These are phyloP conservation scores for Eupeodes corollae DNA, from an alignment of 1,140 invertebrate genomes.

Conservation along the genomic window DNA sequence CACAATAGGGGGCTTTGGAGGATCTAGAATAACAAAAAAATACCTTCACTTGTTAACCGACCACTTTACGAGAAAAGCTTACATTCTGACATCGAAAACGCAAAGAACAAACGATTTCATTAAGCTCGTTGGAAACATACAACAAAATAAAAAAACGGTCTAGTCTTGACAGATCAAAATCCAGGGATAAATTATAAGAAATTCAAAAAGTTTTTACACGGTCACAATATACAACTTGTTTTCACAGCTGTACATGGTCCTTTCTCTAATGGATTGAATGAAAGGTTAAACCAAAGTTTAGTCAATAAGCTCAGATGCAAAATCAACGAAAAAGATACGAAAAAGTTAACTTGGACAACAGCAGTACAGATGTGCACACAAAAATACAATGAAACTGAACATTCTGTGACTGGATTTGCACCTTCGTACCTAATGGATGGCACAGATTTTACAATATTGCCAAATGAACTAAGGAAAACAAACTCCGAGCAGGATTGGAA, in stretches of 20 bases:
- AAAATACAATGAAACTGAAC: conserved; percentile 32
- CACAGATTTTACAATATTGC: conserved; percentile 18
- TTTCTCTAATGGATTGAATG: conserved; percentile 31
- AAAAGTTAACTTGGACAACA: conserved; percentile 30
- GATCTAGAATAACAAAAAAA: conserved; percentile 22
- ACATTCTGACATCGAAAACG: conserved; percentile 26
- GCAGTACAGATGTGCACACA: conserved; percentile 29
- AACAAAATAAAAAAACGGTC: conserved; percentile 9
- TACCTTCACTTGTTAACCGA: conserved; percentile 19
- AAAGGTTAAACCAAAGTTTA: conserved; percentile 28
- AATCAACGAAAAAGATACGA: conserved; percentile 9
- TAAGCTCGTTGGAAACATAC: conserved; percentile 22
- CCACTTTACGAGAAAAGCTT: conserved; percentile 19
- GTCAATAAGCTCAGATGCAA: conserved; percentile 33
- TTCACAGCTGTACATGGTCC: conserved; percentile 30
- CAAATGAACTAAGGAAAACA: conserved; percentile 19
- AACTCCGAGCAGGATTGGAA: conserved; percentile 5
- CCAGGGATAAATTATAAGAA: conserved; percentile 28
- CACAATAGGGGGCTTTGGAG: conserved; percentile 28
- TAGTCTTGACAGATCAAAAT: conserved; percentile 32
- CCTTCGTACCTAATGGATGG: conserved; percentile 29
- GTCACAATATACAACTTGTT: conserved; percentile 18
- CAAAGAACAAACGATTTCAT: conserved; percentile 30
- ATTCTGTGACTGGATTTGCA: conserved; percentile 25
- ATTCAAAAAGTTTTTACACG: conserved; percentile 22